A percentile compares a stretch with the other conserved stretches of the same genome.
phyloP scores from a whole-genome alignment of 2,113 vertebrate genomes.

The Oenanthe melanoleuca region DNA sequence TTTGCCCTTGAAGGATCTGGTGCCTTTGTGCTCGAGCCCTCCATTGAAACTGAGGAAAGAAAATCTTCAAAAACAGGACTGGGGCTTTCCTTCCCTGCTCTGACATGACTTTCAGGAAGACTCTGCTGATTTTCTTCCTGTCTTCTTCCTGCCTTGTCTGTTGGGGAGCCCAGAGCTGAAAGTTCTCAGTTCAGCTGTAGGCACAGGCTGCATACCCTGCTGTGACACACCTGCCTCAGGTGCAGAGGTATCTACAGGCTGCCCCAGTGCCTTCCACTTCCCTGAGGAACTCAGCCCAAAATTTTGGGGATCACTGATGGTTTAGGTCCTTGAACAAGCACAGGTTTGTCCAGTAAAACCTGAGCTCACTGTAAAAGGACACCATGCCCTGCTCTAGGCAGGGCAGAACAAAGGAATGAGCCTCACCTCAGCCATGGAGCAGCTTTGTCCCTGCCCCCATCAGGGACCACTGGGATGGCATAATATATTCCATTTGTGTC shows the following conservation, averaged over 20 bases:
- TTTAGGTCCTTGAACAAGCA: neutral
- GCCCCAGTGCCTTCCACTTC: neutral
- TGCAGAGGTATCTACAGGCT: accelerated
- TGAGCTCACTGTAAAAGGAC: neutral
- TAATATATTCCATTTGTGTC: neutral
- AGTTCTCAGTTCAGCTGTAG: neutral
- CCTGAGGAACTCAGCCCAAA: neutral
- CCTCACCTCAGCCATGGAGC: neutral
- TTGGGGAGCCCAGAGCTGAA: neutral
- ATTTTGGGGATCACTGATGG: neutral
- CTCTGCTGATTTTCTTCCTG: neutral
- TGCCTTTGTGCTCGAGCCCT: neutral
- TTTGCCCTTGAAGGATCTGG: neutral
- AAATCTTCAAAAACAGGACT: neutral
- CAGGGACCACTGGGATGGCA: neutral
- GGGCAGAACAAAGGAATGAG: neutral
- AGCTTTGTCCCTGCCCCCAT: neutral
- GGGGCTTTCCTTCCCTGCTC: neutral
- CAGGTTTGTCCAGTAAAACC: neutral
- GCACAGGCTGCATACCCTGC: neutral
- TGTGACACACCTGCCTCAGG: neutral
- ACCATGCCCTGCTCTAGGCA: neutral
- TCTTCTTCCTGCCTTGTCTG: neutral
- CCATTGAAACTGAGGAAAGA: neutral
- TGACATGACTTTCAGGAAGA: neutral